Conservation (phyloP, 2,888 invertebrate species). For the Blera fallax region DNA sequence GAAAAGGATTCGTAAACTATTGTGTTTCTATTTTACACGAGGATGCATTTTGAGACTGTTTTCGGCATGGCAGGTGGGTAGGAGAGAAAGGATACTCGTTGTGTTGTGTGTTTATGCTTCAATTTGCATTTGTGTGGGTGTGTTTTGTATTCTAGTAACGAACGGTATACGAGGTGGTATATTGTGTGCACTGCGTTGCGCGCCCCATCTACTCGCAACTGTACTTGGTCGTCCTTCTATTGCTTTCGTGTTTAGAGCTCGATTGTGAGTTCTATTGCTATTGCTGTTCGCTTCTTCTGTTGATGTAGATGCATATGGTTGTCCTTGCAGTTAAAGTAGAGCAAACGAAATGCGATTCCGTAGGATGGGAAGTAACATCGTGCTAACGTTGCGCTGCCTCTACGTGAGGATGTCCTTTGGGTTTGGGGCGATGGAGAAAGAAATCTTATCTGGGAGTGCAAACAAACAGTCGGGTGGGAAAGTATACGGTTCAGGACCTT, state of each 20-base stretch:
- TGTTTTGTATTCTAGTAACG: not conserved
- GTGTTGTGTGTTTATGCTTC: not conserved
- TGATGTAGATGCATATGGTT: conserved; percentile 11
- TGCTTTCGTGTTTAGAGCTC: conserved; percentile 8
- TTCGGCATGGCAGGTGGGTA: not conserved
- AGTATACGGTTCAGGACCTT: too few relatives aligned
- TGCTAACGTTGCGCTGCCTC: too few relatives aligned
- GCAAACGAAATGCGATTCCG: not conserved
- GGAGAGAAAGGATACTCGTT: not conserved
- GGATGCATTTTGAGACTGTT: not conserved
- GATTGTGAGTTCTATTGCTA: conserved; percentile 17
- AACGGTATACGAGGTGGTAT: conserved; percentile 2
- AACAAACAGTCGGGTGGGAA: not conserved
- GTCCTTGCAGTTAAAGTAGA: conserved; percentile 1
- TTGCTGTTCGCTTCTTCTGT: conserved; percentile 9
- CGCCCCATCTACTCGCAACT: not conserved
- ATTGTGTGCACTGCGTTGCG: not conserved
- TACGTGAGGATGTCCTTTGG: too few relatives aligned
- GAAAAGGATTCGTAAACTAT: not conserved
- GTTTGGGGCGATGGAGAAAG: not conserved
- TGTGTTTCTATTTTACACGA: not conserved
- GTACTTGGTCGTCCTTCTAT: not conserved
- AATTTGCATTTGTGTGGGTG: conserved; percentile 23
- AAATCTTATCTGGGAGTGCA: not conserved
- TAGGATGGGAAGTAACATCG: not conserved